Base-by-base conservation (phyloP, 2,797 vertebrate species). In the Avahi laniger region DNA sequence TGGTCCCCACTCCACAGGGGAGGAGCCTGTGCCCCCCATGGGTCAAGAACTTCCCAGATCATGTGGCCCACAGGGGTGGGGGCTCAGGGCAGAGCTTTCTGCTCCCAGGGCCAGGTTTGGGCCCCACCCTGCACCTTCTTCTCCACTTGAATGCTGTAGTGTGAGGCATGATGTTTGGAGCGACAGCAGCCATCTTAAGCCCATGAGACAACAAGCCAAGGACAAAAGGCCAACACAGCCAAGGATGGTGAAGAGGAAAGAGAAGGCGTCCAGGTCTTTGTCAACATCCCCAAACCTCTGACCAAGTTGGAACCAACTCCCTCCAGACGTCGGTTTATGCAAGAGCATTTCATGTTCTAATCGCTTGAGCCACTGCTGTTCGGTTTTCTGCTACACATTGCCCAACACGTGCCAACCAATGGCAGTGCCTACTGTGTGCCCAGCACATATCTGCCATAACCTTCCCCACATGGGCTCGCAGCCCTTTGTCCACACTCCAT, bases 391-490 rank as follows among this genome's bases (percentile, higher is more conserved):
- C 33, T 12, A 15, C 38, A 33, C 4, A 0, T 41, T 67, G 22
- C 41, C 17, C 72, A 33, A 7, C 1, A 35, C 5, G 9, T 24
- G 57, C 54, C 48, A 57, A 73, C 61, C 6, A 10, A 35, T 0
- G 4, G 38, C 52, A 59, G 7, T 5, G 1, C 28, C n/a, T 43
- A 11, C 38, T 43, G 2, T 12, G 35, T 20, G 30, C 65, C 33
- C 15, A 12, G 9, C 20, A 33, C n/a, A 43, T 33, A 38, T n/a
- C 15, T 24, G 15, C 33, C 8, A 1, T 15, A 10, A 24, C 2
- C 3, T 43, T 85, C 50, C 5, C 35, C 8, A 24, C 22, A 3
- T 1, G 24, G 0, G 1, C 5, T 48, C 24, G 2, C 2, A 17
- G 54, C 35, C 43, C 7, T 26, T 24, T 9, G 22, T 54, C 11